Evolutionary conservation across 2,113 vertebrate species (phyloP), one percentile per base, ranked within the genome.

Genomic region (Ophthalmotilapia sp.): DNA sequence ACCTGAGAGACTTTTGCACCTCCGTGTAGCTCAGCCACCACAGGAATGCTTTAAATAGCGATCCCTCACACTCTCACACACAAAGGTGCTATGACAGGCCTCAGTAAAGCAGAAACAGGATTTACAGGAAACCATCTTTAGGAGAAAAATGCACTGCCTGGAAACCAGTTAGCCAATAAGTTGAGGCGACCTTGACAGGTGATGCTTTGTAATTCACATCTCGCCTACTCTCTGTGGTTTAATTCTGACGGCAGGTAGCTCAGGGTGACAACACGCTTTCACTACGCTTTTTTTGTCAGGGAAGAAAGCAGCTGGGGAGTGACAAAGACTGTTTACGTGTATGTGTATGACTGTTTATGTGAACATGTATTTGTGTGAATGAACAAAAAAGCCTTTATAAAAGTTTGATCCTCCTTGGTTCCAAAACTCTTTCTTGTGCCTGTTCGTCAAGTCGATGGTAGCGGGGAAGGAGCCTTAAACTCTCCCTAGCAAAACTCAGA

Each of bases 181-280:
- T 23, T 84, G 81, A 87, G 85, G 38, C 89, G 75, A 90, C 91
- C 84, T 86, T 89, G 83, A 83, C 81, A 84, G 82, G 42, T 80
- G 80, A 80, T 4, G 23, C 54, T 29, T 33, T 82, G 82, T 84
- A 87, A 86, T 86, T 87, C 84, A 85, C 53, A 80, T 89, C 83
- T 86, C 85, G 82, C 45, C 29, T 82, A 70, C 51, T 38, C 45
- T 79, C 33, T 65, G 62, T 0, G 6, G 15, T 88, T 90, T 79
- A 82, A 88, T 88, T 79, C 26, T 73, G 77, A 38, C 5, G 4
- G 13, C n/a, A 5, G 60, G 17, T 62, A 19, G 36, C 81, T 85
- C 49, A 6, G 45, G 51, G 40, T 85, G 36, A 89, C 85, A 79
- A 36, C 79, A 80, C 49, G 6, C 21, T 70, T 85, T 83, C 2